Percentiles rank a stretch among this genome's conserved stretches.
These are phyloP conservation scores for Sitobion miscanthi DNA, from an alignment of 1,140 invertebrate genomes.

Conservation along the genomic window DNA sequence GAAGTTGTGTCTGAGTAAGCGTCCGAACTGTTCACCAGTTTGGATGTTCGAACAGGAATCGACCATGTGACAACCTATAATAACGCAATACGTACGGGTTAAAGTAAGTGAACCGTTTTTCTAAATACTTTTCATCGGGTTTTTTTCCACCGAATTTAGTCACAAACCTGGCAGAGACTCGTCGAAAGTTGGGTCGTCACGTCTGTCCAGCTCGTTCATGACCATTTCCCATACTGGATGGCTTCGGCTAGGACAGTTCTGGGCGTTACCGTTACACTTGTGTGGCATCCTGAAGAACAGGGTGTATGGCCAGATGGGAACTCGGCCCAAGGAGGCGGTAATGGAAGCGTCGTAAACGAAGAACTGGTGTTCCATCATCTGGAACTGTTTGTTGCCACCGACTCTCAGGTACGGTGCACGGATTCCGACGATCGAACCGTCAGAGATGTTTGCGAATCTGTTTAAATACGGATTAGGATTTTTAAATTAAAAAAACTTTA, in stretches of 20 bases:
- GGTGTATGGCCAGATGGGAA: constrained; percentile 95
- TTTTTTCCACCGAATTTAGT: not conserved
- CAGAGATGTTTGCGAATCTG: constrained; percentile 88
- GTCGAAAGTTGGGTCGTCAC: constrained; percentile 89
- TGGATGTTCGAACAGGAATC: constrained; percentile 93
- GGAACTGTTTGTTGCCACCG: constrained; percentile 93
- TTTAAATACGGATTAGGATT: not conserved
- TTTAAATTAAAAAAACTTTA: not conserved
- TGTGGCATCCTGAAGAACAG: constrained; percentile 94
- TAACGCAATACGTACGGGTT: not conserved
- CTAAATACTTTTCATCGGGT: not conserved
- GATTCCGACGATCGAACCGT: constrained; percentile 86
- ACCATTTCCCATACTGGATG: constrained; percentile 96
- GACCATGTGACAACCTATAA: constrained; percentile 83
- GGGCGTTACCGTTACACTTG: constrained; percentile 91
- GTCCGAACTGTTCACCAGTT: constrained; percentile 84
- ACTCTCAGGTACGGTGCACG: constrained; percentile 88
- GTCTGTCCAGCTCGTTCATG: constrained; percentile 91
- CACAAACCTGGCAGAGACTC: constrained; percentile 76
- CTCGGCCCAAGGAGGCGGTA: constrained; percentile 84
- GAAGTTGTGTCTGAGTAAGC: constrained; percentile 91
- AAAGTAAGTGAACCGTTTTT: not conserved
- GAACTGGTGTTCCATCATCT: constrained; percentile 95
- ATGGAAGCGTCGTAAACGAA: constrained; percentile 95
- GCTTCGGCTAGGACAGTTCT: constrained; percentile 85